Conservation (phyloP, 92 coral and sea anemone species). For the Anthopleura xanthogrammica region DNA sequence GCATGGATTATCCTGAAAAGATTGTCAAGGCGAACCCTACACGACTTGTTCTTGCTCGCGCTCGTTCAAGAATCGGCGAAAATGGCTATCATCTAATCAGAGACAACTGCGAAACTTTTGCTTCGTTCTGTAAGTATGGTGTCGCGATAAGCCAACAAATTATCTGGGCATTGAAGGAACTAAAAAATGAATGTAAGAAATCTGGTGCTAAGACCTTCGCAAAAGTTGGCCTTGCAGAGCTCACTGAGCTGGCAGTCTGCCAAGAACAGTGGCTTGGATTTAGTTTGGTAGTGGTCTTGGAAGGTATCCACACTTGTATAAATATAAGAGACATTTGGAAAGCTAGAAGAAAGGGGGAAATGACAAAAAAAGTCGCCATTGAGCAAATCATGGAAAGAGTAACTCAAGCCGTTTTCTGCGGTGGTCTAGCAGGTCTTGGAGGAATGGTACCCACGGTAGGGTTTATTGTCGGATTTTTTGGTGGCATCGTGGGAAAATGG, state of each 20-base stretch:
- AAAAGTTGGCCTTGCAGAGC: slow-evolving; percentile 27
- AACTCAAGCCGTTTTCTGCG: slow-evolving; percentile 18
- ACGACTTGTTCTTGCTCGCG: slow-evolving; percentile 30
- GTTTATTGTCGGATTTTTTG: slow-evolving; percentile 24
- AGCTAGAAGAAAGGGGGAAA: slow-evolving; percentile 19
- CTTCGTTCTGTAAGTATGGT: slow-evolving; percentile 27
- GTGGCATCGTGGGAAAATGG: slow-evolving; percentile 30
- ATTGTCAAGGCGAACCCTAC: slow-evolving; percentile 23
- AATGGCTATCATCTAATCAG: slow-evolving; percentile 12
- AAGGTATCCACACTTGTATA: slow-evolving; percentile 22
- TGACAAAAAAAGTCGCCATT: slow-evolving; percentile 7
- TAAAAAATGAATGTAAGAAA: slow-evolving; percentile 6
- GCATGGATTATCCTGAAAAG: slow-evolving; percentile 24
- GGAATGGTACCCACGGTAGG: slow-evolving; percentile 20
- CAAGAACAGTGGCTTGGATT: slow-evolving; percentile 27
- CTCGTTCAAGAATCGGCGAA: slow-evolving; percentile 37
- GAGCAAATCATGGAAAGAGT: slow-evolving; percentile 26
- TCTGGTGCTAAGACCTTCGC: background rate
- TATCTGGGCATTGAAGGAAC: slow-evolving; percentile 25
- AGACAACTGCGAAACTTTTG: slow-evolving; percentile 35
- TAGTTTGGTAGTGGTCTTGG: slow-evolving; percentile 22
- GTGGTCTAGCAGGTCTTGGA: slow-evolving; percentile 24
- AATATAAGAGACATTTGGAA: slow-evolving; percentile 23
- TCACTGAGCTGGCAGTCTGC: background rate
- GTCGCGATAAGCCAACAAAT: slow-evolving; percentile 37